These are phyloP conservation scores for Rhabdomys pumilio DNA, from an alignment of 2,797 vertebrate genomes.

Conservation along the genomic window DNA sequence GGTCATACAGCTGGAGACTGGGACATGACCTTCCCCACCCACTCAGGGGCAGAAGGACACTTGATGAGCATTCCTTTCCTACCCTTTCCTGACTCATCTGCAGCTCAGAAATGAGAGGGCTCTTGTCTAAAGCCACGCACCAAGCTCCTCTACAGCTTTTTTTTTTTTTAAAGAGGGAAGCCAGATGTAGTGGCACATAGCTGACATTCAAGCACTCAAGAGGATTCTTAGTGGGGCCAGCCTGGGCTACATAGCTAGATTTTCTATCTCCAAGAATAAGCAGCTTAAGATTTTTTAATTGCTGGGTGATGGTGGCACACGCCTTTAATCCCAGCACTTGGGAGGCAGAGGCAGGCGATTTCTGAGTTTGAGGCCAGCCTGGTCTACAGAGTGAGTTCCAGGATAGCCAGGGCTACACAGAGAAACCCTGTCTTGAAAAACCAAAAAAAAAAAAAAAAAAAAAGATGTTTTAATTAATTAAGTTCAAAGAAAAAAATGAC, in stretches of 20 bases:
- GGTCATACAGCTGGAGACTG: accelerated
- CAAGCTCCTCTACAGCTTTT: not conserved
- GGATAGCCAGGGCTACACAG: too few relatives aligned
- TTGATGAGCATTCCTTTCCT: accelerated
- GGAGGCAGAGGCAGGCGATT: too few relatives aligned
- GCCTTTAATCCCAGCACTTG: too few relatives aligned
- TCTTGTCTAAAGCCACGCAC: not conserved
- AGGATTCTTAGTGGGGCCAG: not conserved
- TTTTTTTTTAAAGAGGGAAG: not conserved
- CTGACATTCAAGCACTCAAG: not conserved
- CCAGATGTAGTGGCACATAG: not conserved
- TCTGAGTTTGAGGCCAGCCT: too few relatives aligned
- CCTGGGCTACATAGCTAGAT: not conserved
- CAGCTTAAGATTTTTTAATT: not conserved
- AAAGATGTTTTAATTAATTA: not conserved
- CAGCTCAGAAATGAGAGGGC: not conserved
- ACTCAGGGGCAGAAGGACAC: accelerated
- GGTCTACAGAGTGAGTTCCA: too few relatives aligned
- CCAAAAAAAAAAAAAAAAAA: too few relatives aligned
- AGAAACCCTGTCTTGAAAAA: too few relatives aligned
- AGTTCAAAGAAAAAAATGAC: not conserved
- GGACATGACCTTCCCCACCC: too few relatives aligned
- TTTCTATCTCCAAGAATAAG: not conserved
- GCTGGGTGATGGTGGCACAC: too few relatives aligned
- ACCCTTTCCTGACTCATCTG: not conserved